These are phyloP conservation scores for Eumaeus atala DNA, from an alignment of 1,140 invertebrate genomes.

Conservation along the genomic window DNA sequence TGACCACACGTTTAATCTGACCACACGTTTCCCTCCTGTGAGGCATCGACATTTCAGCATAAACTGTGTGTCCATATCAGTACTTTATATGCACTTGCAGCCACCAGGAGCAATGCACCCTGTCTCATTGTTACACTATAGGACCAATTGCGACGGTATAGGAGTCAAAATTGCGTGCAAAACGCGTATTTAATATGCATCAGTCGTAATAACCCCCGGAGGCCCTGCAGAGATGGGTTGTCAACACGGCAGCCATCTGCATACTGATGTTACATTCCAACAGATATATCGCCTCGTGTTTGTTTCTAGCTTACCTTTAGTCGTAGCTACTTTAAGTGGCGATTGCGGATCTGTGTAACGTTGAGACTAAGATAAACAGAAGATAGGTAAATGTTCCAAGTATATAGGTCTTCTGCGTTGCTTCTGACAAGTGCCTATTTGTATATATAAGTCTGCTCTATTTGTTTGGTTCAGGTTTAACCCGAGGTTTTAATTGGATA, in stretches of 20 bases:
- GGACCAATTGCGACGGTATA: not conserved
- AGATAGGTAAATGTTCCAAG: too few relatives aligned
- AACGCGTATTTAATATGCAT: not conserved
- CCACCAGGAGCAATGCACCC: slow-evolving; percentile 1
- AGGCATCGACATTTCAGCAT: too few relatives aligned
- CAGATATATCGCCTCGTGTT: not conserved
- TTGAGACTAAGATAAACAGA: too few relatives aligned
- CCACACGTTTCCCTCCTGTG: too few relatives aligned
- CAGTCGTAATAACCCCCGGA: not conserved
- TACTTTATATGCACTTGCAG: not conserved
- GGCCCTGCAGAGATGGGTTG: not conserved
- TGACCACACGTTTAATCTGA: too few relatives aligned
- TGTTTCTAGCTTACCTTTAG: not conserved
- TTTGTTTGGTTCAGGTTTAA: too few relatives aligned
- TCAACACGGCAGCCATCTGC: not conserved
- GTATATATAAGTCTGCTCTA: too few relatives aligned
- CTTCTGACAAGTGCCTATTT: too few relatives aligned
- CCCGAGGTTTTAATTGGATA: too few relatives aligned
- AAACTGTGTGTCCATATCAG: not conserved
- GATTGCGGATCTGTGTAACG: too few relatives aligned
- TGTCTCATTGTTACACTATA: not conserved
- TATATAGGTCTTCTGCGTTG: too few relatives aligned
- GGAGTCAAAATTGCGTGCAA: not conserved
- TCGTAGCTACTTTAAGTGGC: not conserved
- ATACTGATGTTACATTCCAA: slow-evolving; percentile 2